A percentile compares a stretch with the other conserved stretches of the same genome.
These are phyloP conservation scores for Acrocyrtus sp. DNA, from an alignment of 2,888 invertebrate genomes.

Conservation along the genomic window DNA sequence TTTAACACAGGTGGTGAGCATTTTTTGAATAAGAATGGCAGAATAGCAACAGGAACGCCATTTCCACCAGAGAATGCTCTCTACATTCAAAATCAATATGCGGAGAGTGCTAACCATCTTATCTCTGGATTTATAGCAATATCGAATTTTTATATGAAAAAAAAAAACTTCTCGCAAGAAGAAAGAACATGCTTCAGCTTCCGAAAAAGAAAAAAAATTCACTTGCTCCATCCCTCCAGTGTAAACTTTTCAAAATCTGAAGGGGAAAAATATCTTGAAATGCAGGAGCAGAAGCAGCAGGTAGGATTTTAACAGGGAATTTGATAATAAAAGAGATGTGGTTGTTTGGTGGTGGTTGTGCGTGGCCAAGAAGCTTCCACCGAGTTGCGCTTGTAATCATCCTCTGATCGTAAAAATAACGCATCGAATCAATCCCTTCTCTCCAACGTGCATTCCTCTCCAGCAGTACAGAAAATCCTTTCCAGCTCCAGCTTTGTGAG, in stretches of 20 bases:
- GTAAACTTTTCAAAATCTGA: too few species aligned
- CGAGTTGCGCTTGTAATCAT: constrained; percentile 47
- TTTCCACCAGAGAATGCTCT: neutral
- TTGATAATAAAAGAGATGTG: constrained; percentile 40
- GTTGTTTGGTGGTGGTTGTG: constrained; percentile 20
- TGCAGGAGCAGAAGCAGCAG: constrained; percentile 44
- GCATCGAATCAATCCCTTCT: constrained; percentile 6
- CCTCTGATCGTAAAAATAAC: constrained; percentile 32
- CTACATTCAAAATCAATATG: too few species aligned
- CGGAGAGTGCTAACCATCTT: too few species aligned
- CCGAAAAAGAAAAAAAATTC: too few species aligned
- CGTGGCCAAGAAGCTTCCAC: constrained; percentile 48
- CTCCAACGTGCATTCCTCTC: neutral
- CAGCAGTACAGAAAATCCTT: neutral
- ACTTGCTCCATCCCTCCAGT: too few species aligned
- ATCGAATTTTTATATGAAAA: too few species aligned
- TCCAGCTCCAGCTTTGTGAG: too few species aligned
- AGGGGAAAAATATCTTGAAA: neutral
- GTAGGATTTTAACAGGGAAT: constrained; percentile 45
- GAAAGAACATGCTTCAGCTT: too few species aligned
- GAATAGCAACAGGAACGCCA: neutral
- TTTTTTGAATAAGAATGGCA: too few species aligned
- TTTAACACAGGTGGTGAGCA: constrained; percentile 28
- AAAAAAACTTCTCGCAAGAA: too few species aligned
- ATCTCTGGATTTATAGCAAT: too few species aligned